Evolutionary conservation across 2,797 vertebrate species (phyloP).

Genomic region (Acanthis flammea): DNA sequence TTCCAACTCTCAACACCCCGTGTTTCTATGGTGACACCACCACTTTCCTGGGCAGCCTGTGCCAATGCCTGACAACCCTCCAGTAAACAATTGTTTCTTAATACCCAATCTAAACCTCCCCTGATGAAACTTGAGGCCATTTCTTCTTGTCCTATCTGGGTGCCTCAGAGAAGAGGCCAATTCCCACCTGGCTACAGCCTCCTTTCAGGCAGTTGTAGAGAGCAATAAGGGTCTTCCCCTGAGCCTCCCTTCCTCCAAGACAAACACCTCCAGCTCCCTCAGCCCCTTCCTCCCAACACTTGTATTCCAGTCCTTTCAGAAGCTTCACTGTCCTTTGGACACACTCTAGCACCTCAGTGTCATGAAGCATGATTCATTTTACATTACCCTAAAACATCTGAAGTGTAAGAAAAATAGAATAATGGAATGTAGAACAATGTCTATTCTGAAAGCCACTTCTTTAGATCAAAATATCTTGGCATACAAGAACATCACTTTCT

Average conservation of each 20-base stretch:
- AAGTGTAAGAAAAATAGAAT: background rate
- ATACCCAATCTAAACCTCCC: background rate
- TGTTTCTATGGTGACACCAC: accelerated
- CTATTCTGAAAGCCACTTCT: background rate
- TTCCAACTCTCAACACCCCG: background rate
- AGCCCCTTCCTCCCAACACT: background rate
- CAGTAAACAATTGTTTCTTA: background rate
- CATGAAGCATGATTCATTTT: background rate
- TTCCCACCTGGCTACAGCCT: background rate
- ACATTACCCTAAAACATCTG: background rate
- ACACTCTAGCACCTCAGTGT: background rate
- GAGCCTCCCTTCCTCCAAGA: background rate
- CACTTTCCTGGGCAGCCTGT: background rate
- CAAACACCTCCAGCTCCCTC: background rate
- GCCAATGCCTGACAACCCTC: background rate
- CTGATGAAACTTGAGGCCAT: accelerated
- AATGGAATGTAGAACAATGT: background rate
- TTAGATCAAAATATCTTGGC: background rate
- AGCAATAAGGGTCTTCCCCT: too few relatives aligned
- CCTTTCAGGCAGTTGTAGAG: background rate
- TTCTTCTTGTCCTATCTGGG: background rate
- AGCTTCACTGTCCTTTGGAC: background rate
- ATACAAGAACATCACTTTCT: background rate
- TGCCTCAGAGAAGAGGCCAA: background rate
- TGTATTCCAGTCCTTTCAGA: background rate